phyloP scores from a whole-genome alignment of 2,888 invertebrate genomes.

The Cyrtodaria siliqua region DNA sequence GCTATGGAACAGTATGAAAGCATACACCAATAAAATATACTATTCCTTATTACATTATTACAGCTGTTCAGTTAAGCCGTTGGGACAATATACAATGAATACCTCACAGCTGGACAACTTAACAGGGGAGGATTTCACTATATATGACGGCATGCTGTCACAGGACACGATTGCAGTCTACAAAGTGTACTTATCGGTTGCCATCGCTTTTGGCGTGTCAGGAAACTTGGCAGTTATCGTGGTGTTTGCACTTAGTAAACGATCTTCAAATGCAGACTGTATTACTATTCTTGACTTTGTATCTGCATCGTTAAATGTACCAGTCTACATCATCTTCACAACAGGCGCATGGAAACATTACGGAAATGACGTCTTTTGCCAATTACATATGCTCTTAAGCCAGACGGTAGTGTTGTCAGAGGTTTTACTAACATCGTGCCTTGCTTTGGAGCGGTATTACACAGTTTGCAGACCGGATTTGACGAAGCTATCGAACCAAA shows the following conservation, averaged over 20 bases:
- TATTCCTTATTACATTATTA: too few species aligned
- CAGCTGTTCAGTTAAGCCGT: too few species aligned
- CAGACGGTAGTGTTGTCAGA: constrained; percentile 46
- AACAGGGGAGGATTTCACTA: too few species aligned
- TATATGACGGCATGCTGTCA: too few species aligned
- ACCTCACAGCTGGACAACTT: too few species aligned
- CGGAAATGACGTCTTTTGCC: constrained; percentile 42
- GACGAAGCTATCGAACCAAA: constrained; percentile 1
- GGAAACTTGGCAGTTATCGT: constrained; percentile 46
- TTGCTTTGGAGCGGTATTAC: constrained; percentile 50
- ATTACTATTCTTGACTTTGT: constrained; percentile 47
- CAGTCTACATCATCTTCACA: constrained; percentile 50
- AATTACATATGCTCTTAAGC: constrained; percentile 51
- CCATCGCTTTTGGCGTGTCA: constrained; percentile 29
- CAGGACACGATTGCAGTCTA: constrained; percentile 18
- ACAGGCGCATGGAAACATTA: constrained; percentile 33
- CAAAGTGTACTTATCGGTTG: constrained; percentile 33
- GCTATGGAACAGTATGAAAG: too few species aligned
- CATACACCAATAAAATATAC: too few species aligned
- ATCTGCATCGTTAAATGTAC: constrained; percentile 41
- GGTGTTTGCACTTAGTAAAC: constrained; percentile 27
- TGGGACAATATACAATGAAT: too few species aligned
- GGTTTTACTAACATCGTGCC: constrained; percentile 39
- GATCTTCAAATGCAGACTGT: constrained; percentile 52
- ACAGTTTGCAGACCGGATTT: constrained; percentile 32